Percentiles rank a stretch among this genome's conserved stretches.
phyloP scores from a whole-genome alignment of 2,797 vertebrate genomes.

The Peromyscus melanophrys region DNA sequence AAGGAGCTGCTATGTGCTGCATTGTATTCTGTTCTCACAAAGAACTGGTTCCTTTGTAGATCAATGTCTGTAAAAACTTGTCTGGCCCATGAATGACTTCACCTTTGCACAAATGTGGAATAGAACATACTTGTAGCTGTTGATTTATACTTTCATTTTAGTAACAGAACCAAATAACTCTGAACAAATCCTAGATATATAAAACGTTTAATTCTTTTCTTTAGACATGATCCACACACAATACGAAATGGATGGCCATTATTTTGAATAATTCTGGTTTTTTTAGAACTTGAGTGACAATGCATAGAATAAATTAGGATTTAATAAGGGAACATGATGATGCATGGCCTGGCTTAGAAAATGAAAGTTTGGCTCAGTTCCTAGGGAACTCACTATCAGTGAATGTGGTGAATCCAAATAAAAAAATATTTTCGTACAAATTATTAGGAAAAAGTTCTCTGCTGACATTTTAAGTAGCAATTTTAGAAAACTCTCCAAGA shows the following conservation, averaged over 20 bases:
- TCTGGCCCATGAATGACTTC: neutral
- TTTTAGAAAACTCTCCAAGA: conserved; percentile 57
- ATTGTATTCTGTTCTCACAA: conserved; percentile 40
- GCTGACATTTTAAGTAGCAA: neutral
- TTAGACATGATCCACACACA: conserved; percentile 44
- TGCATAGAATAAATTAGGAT: conserved; percentile 42
- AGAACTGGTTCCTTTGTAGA: conserved; percentile 58
- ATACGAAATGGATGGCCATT: conserved; percentile 4
- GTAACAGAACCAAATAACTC: conserved; percentile 18
- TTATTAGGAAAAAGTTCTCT: conserved; percentile 3
- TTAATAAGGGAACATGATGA: conserved; percentile 25
- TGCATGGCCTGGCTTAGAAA: neutral
- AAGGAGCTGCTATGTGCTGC: conserved; percentile 46
- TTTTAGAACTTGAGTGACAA: conserved; percentile 42
- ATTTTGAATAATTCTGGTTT: conserved; percentile 5
- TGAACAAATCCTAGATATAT: conserved; percentile 7
- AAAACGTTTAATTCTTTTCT: conserved; percentile 14
- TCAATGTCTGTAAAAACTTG: conserved; percentile 17
- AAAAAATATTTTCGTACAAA: conserved; percentile 19
- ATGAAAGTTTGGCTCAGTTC: conserved; percentile 22
- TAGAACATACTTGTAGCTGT: neutral
- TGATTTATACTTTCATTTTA: neutral
- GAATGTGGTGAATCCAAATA: neutral
- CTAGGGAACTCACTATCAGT: neutral
- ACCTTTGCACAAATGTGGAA: neutral